phyloP scores from a whole-genome alignment of 1,140 invertebrate genomes.

The Papilio helenus region DNA sequence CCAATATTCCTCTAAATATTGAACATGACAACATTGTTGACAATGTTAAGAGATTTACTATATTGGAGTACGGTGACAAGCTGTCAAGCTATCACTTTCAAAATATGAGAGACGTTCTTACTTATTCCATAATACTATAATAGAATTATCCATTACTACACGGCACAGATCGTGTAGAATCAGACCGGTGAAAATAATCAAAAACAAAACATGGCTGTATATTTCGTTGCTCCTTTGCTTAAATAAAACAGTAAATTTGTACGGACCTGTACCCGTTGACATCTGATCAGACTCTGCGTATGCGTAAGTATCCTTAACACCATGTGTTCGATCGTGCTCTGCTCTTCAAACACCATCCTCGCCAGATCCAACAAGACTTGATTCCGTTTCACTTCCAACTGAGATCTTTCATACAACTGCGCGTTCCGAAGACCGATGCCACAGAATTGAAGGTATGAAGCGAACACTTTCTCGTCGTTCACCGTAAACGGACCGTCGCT shows the following conservation, averaged over 20 bases:
- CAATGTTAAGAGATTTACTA: neutral
- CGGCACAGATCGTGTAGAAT: too few species aligned
- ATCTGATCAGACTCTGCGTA: constrained; percentile 96
- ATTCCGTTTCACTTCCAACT: constrained; percentile 96
- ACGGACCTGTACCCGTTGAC: constrained; percentile 94
- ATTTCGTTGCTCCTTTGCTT: too few species aligned
- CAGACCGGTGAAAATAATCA: too few species aligned
- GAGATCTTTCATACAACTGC: constrained; percentile 96
- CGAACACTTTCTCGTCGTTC: constrained; percentile 96
- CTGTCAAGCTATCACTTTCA: neutral
- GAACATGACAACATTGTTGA: neutral
- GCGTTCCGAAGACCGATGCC: constrained; percentile 97
- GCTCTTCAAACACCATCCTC: constrained; percentile 98
- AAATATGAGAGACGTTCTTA: neutral
- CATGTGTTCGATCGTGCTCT: constrained; percentile 97
- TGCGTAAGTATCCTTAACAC: constrained; percentile 97
- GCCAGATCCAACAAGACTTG: constrained; percentile 97
- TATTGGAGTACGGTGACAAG: neutral
- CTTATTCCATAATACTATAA: neutral
- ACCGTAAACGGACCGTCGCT: constrained; percentile 90
- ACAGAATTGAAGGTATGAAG: constrained; percentile 97
- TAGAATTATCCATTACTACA: too few species aligned
- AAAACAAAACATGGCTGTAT: too few species aligned
- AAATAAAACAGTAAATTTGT: neutral
- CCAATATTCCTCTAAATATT: neutral